Percentiles rank a stretch among this genome's conserved stretches.
phyloP scores from a whole-genome alignment of 2,797 vertebrate species.

The Oreochromis grahami region DNA sequence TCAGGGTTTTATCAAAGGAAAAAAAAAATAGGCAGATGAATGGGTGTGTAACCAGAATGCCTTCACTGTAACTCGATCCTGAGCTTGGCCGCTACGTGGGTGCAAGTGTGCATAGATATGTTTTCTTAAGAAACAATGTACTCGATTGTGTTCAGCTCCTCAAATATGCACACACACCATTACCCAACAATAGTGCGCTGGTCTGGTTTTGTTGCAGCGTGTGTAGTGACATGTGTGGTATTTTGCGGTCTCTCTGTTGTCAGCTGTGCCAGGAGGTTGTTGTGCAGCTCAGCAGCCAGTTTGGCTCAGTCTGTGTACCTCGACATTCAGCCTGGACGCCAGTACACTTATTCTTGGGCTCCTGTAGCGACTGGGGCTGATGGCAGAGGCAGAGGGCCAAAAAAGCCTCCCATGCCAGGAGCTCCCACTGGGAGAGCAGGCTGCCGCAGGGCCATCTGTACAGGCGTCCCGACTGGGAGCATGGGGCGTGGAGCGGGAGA shows the following conservation, averaged over 20 bases:
- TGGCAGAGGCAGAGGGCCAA: constrained; percentile 46
- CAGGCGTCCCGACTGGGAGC: constrained; percentile 35
- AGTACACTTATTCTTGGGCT: constrained; percentile 55
- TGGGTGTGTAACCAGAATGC: constrained; percentile 57
- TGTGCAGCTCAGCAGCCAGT: constrained; percentile 29
- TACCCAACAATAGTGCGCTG: constrained; percentile 12
- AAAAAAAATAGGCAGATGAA: constrained; percentile 6
- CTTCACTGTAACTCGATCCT: constrained; percentile 54
- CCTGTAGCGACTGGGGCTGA: constrained; percentile 53
- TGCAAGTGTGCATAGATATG: constrained; percentile 64
- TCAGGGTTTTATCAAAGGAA: neutral
- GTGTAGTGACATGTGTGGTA: constrained; percentile 45
- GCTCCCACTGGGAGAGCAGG: constrained; percentile 57
- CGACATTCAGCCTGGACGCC: constrained; percentile 46
- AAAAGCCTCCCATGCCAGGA: constrained; percentile 50
- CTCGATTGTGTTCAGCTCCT: constrained; percentile 53
- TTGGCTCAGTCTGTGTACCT: constrained; percentile 40
- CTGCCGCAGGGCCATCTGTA: constrained; percentile 68
- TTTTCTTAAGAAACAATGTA: constrained; percentile 60
- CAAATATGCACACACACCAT: constrained; percentile 27
- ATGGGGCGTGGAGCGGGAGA: constrained; percentile 29
- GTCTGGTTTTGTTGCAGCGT: constrained; percentile 15
- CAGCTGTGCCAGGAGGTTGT: constrained; percentile 18
- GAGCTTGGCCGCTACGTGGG: constrained; percentile 58
- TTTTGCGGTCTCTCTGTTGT: constrained; percentile 35